A percentile compares a stretch with the other conserved stretches of the same genome.
Evolutionary conservation across 2,113 vertebrate genomes (phyloP).

Genomic region (Eonycteris spelaea): DNA sequence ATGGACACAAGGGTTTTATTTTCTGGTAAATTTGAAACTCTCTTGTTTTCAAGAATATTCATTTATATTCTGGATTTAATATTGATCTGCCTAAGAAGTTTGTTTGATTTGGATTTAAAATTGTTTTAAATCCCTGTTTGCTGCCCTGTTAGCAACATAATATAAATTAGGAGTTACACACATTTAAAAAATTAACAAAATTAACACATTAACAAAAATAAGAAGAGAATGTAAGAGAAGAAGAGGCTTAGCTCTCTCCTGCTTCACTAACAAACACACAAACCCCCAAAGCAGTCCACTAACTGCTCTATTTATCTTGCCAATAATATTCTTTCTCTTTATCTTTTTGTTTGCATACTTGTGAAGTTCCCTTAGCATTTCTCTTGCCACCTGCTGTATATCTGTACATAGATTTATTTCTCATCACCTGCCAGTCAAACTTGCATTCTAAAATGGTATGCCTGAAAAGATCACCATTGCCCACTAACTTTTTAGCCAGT

Average conservation of each 20-base stretch:
- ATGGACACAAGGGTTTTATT: background rate
- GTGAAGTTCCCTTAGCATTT: background rate
- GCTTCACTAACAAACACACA: background rate
- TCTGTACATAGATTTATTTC: background rate
- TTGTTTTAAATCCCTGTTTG: background rate
- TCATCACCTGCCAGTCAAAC: background rate
- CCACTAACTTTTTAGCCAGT: background rate
- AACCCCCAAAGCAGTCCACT: background rate
- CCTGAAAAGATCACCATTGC: background rate
- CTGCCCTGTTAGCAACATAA: background rate
- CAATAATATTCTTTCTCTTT: background rate
- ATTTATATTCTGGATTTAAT: background rate
- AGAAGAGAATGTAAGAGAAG: background rate
- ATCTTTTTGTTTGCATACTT: background rate
- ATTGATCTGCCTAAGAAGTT: background rate
- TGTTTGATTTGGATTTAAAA: conserved; percentile 1
- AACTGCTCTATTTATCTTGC: background rate
- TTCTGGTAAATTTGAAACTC: background rate
- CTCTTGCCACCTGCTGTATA: background rate
- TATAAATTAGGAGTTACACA: background rate
- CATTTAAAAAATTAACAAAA: background rate
- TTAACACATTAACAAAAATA: background rate
- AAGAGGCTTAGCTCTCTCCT: background rate
- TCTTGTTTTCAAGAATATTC: conserved; percentile 1
- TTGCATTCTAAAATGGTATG: background rate